Evolutionary conservation across 2,797 vertebrate genomes (phyloP), one percentile per base, ranked within the genome.

Genomic region (Sarcoramphus papa): DNA sequence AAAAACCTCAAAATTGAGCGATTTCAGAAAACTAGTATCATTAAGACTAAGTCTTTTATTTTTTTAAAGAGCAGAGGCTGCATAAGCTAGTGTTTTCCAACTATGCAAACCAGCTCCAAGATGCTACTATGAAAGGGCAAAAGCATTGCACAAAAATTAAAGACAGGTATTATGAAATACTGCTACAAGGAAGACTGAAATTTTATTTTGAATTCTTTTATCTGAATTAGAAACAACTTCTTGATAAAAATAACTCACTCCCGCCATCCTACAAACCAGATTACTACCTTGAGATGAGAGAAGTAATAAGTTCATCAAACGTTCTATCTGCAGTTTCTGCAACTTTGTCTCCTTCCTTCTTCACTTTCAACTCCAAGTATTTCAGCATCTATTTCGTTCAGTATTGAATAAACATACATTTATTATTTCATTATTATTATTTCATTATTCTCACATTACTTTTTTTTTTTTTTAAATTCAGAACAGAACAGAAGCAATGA

Each of bases 211-310:
- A 81, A 63, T 30, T 82, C 43, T 93, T 83, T 35, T 51, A 74
- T 70, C 79, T 86, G n/a, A 69, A 27, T 53, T 21, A 83, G 45
- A 47, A 94, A 24, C 31, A 43, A 45, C 4, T 73, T 70, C 51
- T 60, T 81, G n/a, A 31, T 60, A 86, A 75, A 62, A 94, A 27
- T 21, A 84, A 76, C 16, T 72, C 47, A 24, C 4, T 12, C 4
- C 0, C 9, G 5, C n/a, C 24, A 59, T 14, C 8, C 37, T 43
- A 78, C 12, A 60, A 78, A 69, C 12, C 51, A 74, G 14, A 63
- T 51, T 59, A 85, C 60, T 98, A 98, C 98, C 98, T 98, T 89
- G 97, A 97, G 67, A 96, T 69, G 31, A 98, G 95, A 90, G 92
- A 95, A 94, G 93, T 35, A 97, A 50, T 67, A 85, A 98, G 95